A percentile compares a stretch with the other conserved stretches of the same genome.
Conservation (phyloP, 2,888 invertebrate genomes). For the Chloroclysta siterata region DNA sequence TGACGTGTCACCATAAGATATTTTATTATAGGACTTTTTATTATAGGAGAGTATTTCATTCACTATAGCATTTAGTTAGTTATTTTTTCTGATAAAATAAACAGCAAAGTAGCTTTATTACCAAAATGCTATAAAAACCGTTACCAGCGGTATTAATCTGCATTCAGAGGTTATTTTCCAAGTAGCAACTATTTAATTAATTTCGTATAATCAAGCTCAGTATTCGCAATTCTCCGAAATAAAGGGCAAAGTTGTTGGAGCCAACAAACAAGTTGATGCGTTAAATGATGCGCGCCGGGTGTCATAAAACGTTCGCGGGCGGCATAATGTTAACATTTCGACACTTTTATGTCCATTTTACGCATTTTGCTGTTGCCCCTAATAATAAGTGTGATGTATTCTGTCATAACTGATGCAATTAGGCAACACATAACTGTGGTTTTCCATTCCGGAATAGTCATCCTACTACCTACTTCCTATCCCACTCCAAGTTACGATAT, state of each 20-base stretch:
- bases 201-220: constrained; percentile 26
- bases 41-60: too few relatives aligned
- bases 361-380: constrained; percentile 49
- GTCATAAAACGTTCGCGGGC: constrained; percentile 64
- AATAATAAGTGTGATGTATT: constrained; percentile 43
- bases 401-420: constrained; percentile 42
- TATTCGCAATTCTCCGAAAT: constrained; percentile 29
- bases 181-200: constrained; percentile 12
- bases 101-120: neutral
- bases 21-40: too few relatives aligned
- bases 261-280: constrained; percentile 58
- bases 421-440: constrained; percentile 34
- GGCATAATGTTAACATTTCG: constrained; percentile 64
- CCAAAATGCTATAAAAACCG: neutral
- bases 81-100: too few relatives aligned
- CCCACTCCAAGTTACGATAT: too few relatives aligned
- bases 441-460: constrained; percentile 22
- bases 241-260: constrained; percentile 39
- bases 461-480: neutral
- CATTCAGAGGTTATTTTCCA: neutral
- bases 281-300: constrained; percentile 62
- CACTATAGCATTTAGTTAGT: too few relatives aligned
- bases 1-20: too few relatives aligned
- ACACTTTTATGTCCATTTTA: constrained; percentile 63
- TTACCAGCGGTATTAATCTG: neutral